Base-by-base conservation (phyloP, 2,888 invertebrate species). In the Lutraria lutraria region DNA sequence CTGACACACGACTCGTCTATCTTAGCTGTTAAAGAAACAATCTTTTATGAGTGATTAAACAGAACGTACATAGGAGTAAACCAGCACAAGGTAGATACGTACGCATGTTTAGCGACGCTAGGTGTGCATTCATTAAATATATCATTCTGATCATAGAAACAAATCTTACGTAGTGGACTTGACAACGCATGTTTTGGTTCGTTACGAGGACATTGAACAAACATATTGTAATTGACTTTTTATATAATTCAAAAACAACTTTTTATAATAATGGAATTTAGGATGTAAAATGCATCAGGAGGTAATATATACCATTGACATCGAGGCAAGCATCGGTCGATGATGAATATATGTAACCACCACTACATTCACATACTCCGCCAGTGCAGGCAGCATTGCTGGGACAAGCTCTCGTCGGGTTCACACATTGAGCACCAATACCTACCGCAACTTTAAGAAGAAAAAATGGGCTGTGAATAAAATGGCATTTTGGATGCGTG, bases 1-100 rank as follows among this genome's bases (percentile, higher is more conserved):
- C 68, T 88, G n/a, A 21, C 16, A 52, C 88, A 88, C 8, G 82
- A 34, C 19, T 79, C 63, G 15, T 85, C 88, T 12, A 85, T 34
- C 29, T 16, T 15, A 68, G 54, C 85, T 76, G 68, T 34, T 76
- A 63, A 81, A 13, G 53, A 60, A 83, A n/a, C 0, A 10, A 63
- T 25, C 15, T 19, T 4, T 2, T 43, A 43, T 2, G 43, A 43
- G 8, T 43, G 43, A 43, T 43, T 43, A 43, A 43, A 43, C 2
- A 43, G 43, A 4, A 2, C 43, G 43, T 43, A 43, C 43, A 43
- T 43, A 43, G n/a, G n/a, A n/a, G n/a, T n/a, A n/a, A n/a, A n/a
- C n/a, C 43, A 43, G 8, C 43, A 43, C 43, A 43, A 43, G 2
- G 43, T 43, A 8, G 43, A 43, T 43, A n/a, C n/a, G 43, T 43